These are phyloP conservation scores for Tenualosa thibaudeaui DNA, from an alignment of 2,797 vertebrate species.

Conservation along the genomic window DNA sequence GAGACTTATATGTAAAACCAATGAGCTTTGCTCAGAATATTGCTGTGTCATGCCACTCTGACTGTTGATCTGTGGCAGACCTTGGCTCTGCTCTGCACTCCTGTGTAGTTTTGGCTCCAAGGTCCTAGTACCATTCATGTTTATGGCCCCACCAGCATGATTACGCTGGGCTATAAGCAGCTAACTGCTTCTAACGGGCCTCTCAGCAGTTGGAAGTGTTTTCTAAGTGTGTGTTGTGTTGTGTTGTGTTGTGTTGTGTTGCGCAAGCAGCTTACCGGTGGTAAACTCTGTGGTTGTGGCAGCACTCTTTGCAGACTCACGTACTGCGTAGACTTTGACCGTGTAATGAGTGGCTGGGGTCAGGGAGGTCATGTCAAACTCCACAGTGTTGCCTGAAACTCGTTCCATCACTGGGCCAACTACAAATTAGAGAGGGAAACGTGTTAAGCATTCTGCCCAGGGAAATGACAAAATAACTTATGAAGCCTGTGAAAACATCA, in stretches of 20 bases:
- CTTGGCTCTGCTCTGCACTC: neutral
- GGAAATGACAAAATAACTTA: neutral
- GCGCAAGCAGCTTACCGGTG: conserved; percentile 76
- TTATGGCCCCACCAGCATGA: neutral
- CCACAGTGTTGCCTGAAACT: conserved; percentile 89
- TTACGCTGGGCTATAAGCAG: neutral
- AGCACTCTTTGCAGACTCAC: conserved; percentile 83
- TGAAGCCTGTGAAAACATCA: neutral
- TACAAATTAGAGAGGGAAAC: conserved; percentile 53
- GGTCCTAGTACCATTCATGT: neutral
- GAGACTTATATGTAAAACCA: neutral
- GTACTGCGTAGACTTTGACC: conserved; percentile 84
- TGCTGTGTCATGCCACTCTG: too few relatives aligned
- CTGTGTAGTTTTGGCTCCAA: neutral
- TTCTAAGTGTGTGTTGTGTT: neutral
- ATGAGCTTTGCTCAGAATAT: too few relatives aligned
- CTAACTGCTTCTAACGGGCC: neutral
- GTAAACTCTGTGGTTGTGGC: conserved; percentile 83
- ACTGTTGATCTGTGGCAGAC: neutral
- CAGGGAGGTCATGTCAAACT: conserved; percentile 84
- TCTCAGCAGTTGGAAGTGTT: neutral
- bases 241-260: neutral
- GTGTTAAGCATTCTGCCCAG: neutral
- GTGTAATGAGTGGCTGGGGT: conserved; percentile 85
- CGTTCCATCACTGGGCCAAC: conserved; percentile 83